phyloP scores from a whole-genome alignment of 1,140 invertebrate species.

The Meloidogyne chitwoodi region DNA sequence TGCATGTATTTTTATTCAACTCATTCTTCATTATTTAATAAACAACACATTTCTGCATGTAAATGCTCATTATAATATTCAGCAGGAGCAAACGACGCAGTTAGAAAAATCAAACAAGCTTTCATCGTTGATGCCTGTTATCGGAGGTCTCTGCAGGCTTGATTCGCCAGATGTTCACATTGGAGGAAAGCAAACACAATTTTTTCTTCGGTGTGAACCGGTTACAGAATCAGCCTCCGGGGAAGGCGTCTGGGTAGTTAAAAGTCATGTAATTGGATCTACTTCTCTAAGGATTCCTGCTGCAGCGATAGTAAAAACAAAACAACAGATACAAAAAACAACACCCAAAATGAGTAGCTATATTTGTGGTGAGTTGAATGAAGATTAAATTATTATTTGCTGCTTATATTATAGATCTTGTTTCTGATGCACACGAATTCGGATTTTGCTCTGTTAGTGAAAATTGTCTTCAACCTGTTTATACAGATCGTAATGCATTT shows the following conservation, averaged over 20 bases:
- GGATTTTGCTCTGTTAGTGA: constrained; percentile 44
- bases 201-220: constrained; percentile 56
- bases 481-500: constrained; percentile 40
- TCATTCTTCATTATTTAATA: background rate
- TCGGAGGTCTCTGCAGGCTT: constrained; percentile 53
- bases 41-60: background rate
- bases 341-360: constrained; percentile 24
- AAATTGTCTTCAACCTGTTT: constrained; percentile 54
- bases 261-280: constrained; percentile 27
- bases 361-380: constrained; percentile 8
- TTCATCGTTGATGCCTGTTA: constrained; percentile 49
- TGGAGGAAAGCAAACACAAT: constrained; percentile 59
- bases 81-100: no score
- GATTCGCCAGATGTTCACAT: constrained; percentile 56
- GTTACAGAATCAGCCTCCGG: constrained; percentile 43
- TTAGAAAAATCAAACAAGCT: background rate
- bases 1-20: background rate
- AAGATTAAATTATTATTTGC: background rate
- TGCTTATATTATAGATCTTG: constrained; percentile 42
- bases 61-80: background rate
- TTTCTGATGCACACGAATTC: constrained; percentile 46
- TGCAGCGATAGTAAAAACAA: constrained; percentile 15
- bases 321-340: constrained; percentile 40
- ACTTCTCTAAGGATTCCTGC: constrained; percentile 27
- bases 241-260: constrained; percentile 58